Base-by-base conservation (phyloP, 2,888 invertebrate species). In the Chloromyia formosa region DNA sequence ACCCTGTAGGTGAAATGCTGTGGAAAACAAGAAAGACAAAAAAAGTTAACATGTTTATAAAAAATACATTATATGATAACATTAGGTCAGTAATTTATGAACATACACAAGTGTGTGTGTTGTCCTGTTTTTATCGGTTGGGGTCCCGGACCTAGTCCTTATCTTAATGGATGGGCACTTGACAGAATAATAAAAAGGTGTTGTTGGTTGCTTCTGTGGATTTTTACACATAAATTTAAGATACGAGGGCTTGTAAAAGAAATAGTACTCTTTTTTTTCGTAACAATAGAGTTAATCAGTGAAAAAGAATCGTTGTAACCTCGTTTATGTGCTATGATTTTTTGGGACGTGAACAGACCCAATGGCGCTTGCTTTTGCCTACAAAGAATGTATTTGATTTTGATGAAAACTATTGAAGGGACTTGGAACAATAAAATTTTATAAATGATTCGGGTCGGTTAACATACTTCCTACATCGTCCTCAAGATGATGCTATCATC, bases 161-260 rank as follows among this genome's bases (percentile, higher is more conserved):
- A 71, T 71, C 71, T 71, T 56, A 71, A 71, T 71, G 42, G 71
- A 18, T 40, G 22, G 71, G 56, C 56, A 71, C 71, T 71, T 71
- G 71, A 71, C 71, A 71, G 71, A 71, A 71, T 71, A 71, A 71
- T 71, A 71, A 71, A 58, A 56, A 71, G 71, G 71, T 71, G 71
- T 71, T 69, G 69, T 53, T 71, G 71, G 16, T n/a, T 71, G 71
- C 71, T 71, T 40, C 71, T 58, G 71, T 71, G 20, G 71, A 40
- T 56, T 58, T 35, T 71, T 58, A 58, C 71, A 71, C 58, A 20
- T 42, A 56, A 56, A 71, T 71, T 56, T 18, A 40, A 40, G 58
- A 71, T 71, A 56, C 9, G 40, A 71, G 58, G 40, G 18, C 71
- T 71, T 45, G 22, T 71, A 56, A 71, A 71, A 71, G 7, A n/a